Conservation (phyloP, 1,140 invertebrate genomes). For the Saxidomus purpurata region DNA sequence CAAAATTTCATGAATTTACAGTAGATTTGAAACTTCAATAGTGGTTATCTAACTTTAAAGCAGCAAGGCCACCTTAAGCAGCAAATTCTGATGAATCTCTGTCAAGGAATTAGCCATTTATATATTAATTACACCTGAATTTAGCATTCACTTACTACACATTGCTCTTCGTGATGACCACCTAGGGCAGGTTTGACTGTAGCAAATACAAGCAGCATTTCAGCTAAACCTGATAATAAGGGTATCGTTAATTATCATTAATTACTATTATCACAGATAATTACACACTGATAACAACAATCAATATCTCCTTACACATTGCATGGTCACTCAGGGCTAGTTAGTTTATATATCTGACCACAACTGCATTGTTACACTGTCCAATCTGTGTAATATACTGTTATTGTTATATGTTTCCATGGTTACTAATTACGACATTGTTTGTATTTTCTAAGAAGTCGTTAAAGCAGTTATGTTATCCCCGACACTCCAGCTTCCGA, state of each 20-base stretch:
- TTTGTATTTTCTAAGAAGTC: slow-evolving; percentile 26
- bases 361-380: neutral
- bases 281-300: neutral
- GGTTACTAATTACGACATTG: slow-evolving; percentile 24
- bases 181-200: too few species aligned
- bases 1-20: too few species aligned
- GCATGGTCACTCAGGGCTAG: slow-evolving; percentile 7
- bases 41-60: too few species aligned
- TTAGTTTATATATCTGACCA: neutral
- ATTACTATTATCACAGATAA: neutral
- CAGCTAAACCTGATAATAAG: neutral
- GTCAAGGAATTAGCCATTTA: too few species aligned
- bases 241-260: neutral
- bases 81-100: too few species aligned
- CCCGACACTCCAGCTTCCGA: neutral
- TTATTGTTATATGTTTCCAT: slow-evolving; percentile 22
- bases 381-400: neutral
- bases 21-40: too few species aligned
- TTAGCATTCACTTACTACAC: too few species aligned
- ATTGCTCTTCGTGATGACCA: too few species aligned
- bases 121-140: too few species aligned
- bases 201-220: too few species aligned
- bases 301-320: neutral
- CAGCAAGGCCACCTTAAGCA: too few species aligned
- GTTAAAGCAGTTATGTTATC: neutral